Base-by-base conservation (phyloP, 2,113 vertebrate genomes). In the Chinchilla lanigera region DNA sequence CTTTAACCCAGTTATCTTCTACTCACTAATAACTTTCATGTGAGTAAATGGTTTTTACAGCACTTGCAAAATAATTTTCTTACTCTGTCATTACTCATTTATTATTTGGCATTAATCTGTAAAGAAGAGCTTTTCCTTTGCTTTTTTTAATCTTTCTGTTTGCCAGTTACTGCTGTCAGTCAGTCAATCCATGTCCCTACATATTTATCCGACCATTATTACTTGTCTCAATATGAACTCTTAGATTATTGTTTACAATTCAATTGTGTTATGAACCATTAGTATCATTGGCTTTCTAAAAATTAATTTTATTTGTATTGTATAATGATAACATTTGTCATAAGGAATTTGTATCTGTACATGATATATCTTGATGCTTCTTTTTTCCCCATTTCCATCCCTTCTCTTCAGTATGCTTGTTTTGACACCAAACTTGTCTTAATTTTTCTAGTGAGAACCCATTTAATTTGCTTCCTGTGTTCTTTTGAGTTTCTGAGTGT, bases 191-290 rank as follows among this genome's bases (percentile, higher is more conserved):
- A 38, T 10, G 3, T 86, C 20, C 26, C 80, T 47, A 60, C 28
- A n/a, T 94, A 47, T 89, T 38, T 41, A 26, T 44, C 22, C 11
- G 5, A 82, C 10, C 65, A 61, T 33, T 67, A 47, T 63, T 91
- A 60, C 52, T 88, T 90, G 14, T 85, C n/a, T 77, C n/a, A 41
- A 8, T 94, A 65, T 89, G 17, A 89, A 77, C 22, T 84, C 44
- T 85, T 58, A 83, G 44, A 33, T 89, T 89, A 22, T 28, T 95
- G 94, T 92, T 95, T n/a, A 67, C 69, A 93, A 54, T 90, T 90
- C 33, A n/a, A 4, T 86, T 83, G 7, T 83, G 17, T 60, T 97
- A 81, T 58, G 61, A 90, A 65, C 30, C 8, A 78, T 87, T 93
- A 58, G 5, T 60, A 33, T 83, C 58, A 56, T 67, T 88, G 71